phyloP scores from a whole-genome alignment of 2,113 vertebrate species.

The Nymphicus hollandicus region DNA sequence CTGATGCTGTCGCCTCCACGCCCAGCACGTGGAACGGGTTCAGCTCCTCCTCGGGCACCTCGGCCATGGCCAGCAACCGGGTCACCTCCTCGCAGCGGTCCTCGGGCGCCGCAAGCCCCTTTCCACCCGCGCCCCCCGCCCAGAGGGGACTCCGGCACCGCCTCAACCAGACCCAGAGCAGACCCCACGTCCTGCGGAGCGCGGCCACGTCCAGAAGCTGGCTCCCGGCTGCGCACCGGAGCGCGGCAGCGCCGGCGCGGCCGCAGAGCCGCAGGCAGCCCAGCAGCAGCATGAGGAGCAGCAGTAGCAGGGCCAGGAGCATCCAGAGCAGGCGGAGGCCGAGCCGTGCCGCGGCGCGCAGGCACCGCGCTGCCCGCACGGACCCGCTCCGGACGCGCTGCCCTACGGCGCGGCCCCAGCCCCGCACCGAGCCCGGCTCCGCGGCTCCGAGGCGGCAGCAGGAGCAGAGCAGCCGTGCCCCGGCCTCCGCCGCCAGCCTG shows the following conservation, averaged over 20 bases:
- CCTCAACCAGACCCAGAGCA: constrained; percentile 32
- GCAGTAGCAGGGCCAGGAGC: constrained; percentile 72
- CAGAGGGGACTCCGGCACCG: constrained; percentile 3
- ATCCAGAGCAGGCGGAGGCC: constrained; percentile 68
- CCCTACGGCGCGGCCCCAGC: constrained; percentile 65
- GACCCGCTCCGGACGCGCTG: constrained; percentile 27
- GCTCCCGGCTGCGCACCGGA: constrained; percentile 62
- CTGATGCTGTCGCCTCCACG: constrained; percentile 83
- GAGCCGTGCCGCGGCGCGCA: constrained; percentile 40
- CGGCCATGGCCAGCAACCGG: constrained; percentile 84
- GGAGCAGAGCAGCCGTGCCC: constrained; percentile 76
- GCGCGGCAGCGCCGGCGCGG: constrained; percentile 53
- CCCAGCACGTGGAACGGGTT: constrained; percentile 90
- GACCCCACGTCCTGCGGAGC: constrained; percentile 63
- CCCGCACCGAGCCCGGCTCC: constrained; percentile 68
- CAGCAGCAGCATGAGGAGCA: constrained; percentile 68
- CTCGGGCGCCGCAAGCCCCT: neutral
- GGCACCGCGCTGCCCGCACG: constrained; percentile 51
- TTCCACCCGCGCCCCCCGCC: constrained; percentile 33
- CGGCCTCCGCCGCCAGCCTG: constrained; percentile 78
- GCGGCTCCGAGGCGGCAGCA: constrained; percentile 72
- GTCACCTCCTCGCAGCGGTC: constrained; percentile 77
- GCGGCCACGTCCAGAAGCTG: neutral
- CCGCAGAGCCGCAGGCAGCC: constrained; percentile 69
- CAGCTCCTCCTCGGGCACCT: constrained; percentile 87